Evolutionary conservation across 2,113 vertebrate genomes (phyloP), one percentile per base, ranked within the genome.

Genomic region (Calidris pygmaea): DNA sequence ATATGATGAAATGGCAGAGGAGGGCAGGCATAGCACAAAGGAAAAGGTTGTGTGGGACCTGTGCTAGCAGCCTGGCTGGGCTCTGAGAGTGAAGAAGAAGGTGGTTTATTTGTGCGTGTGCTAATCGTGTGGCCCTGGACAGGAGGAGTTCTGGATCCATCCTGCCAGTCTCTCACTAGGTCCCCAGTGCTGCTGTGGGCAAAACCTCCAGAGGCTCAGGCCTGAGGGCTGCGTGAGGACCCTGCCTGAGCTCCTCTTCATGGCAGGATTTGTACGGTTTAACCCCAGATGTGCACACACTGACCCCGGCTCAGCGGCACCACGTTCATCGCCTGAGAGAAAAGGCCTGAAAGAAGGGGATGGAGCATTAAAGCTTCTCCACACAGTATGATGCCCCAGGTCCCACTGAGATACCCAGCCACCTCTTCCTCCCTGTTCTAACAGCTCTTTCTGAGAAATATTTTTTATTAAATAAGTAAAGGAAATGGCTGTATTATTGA

Each of bases 91-190:
- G 30, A 39, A 7, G 14, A 37, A 59, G 21, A 0, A 17, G 30
- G 8, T 27, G 52, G 6, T 53, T 55, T 30, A 16, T 45, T 39
- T 20, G 9, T 30, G 27, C 7, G 6, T 23, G 16, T 10, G 24
- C 18, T 50, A 9, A 47, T 35, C 2, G 13, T 35, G 9, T 12
- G 32, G 14, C 32, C 32, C 27, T 14, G 24, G 63, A 5, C 24
- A 17, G 58, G n/a, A 55, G n/a, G 6, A 80, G 39, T 6, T 5
- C 3, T 1, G 34, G 19, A 14, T 59, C 50, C 14, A 1, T 47
- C 41, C 48, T 45, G 34, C 23, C 37, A 34, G 10, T 0, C 1
- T 15, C 26, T 16, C 1, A 0, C 9, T 2, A 22, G 21, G 30
- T 77, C 21, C 35, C 45, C 53, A 50, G 18, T 9, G 47, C 29